Conservation (phyloP, 2,113 vertebrate genomes). For the Orthonyx spaldingii region DNA sequence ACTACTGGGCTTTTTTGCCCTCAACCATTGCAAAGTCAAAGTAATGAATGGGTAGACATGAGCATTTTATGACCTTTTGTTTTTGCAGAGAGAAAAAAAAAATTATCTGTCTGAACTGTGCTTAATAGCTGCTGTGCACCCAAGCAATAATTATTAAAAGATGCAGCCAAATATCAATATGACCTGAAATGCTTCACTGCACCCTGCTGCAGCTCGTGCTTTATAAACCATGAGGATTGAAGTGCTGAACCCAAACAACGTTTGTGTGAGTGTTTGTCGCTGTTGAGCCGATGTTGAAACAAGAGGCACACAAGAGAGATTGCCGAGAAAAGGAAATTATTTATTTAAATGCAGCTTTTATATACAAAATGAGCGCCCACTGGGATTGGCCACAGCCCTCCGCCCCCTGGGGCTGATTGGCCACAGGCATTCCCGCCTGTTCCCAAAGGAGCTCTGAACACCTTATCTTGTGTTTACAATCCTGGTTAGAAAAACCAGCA, state of each 20-base stretch:
- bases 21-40: constrained; percentile 21
- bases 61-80: constrained; percentile 9
- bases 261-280: not conserved
- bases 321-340: too few relatives aligned
- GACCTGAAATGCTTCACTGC: constrained; percentile 4
- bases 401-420: too few relatives aligned
- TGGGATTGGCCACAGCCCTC: too few relatives aligned
- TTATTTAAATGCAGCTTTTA: too few relatives aligned
- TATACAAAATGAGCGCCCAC: too few relatives aligned
- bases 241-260: not conserved
- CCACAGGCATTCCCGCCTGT: too few relatives aligned
- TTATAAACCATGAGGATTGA: not conserved
- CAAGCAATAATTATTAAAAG: constrained; percentile 37
- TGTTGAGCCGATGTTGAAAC: too few relatives aligned
- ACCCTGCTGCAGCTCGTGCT: not conserved
- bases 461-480: too few relatives aligned
- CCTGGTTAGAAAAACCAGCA: too few relatives aligned
- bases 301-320: too few relatives aligned
- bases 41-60: not conserved
- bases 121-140: not conserved
- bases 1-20: not conserved
- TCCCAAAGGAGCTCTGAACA: too few relatives aligned
- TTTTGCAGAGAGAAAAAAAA: not conserved
- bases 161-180: not conserved
- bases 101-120: not conserved